Conservation (phyloP, 2,888 invertebrate species). For the Desoria tigrina region DNA sequence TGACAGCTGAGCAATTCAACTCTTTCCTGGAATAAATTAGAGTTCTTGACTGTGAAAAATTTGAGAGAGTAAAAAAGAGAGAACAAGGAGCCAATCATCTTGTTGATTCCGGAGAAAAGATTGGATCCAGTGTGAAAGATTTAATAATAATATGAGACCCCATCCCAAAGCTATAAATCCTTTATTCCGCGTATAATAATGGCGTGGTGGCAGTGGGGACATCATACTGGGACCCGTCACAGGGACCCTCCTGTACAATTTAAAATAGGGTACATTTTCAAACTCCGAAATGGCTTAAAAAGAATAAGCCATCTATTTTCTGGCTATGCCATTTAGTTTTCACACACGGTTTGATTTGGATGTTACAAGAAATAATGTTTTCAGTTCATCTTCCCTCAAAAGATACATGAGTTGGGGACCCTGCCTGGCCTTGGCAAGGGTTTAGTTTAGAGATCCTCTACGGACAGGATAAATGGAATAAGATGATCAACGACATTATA, state of each 20-base stretch:
- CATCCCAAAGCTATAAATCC: slow-evolving; percentile 24
- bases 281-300: slow-evolving; percentile 19
- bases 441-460: too few relatives aligned
- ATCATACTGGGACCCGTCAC: slow-evolving; percentile 13
- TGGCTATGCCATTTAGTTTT: slow-evolving; percentile 6
- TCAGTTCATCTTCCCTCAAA: slow-evolving; percentile 18
- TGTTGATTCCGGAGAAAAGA: slow-evolving; percentile 24
- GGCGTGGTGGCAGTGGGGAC: slow-evolving; percentile 27
- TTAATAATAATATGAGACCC: slow-evolving; percentile 24
- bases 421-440: slow-evolving; percentile 6
- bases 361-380: slow-evolving; percentile 13
- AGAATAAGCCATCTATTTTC: slow-evolving; percentile 12
- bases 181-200: slow-evolving; percentile 19
- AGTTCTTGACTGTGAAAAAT: neutral
- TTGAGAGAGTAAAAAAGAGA: neutral
- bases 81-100: slow-evolving; percentile 24
- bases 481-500: too few relatives aligned
- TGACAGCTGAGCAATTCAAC: too few relatives aligned
- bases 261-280: slow-evolving; percentile 22
- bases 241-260: slow-evolving; percentile 18
- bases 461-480: too few relatives aligned
- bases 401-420: neutral
- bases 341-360: slow-evolving; percentile 19
- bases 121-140: slow-evolving; percentile 24
- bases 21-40: too few relatives aligned